Percentiles rank a stretch among this genome's conserved stretches.
These are phyloP conservation scores for Armadillidium nasatum DNA, from an alignment of 1,140 invertebrate genomes.

Conservation along the genomic window DNA sequence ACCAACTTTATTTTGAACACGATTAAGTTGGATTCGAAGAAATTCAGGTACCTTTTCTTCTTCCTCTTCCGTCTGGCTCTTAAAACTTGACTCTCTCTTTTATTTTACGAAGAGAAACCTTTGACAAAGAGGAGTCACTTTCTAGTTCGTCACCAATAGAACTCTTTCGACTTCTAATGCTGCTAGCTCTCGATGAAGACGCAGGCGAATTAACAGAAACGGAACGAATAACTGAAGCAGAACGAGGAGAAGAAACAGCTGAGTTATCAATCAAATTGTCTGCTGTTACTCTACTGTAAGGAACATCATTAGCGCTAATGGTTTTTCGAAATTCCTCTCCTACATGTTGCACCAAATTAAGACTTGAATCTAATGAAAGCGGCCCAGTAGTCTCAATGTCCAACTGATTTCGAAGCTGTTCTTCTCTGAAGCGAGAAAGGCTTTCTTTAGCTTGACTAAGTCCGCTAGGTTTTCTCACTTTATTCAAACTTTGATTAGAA, in stretches of 20 bases:
- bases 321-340: slow-evolving; percentile 36
- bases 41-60: slow-evolving; percentile 59
- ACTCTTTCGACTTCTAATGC: neutral
- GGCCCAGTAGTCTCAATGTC: slow-evolving; percentile 24
- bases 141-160: neutral
- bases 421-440: neutral
- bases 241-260: neutral
- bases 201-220: neutral
- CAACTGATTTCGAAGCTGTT: neutral
- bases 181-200: neutral
- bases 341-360: slow-evolving; percentile 26
- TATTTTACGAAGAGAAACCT: neutral
- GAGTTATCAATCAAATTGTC: neutral
- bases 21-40: slow-evolving; percentile 64
- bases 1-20: slow-evolving; percentile 54
- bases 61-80: slow-evolving; percentile 26
- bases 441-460: slow-evolving; percentile 20
- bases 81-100: slow-evolving; percentile 40
- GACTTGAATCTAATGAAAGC: slow-evolving; percentile 39
- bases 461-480: neutral
- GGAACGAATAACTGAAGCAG: neutral
- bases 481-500: slow-evolving; percentile 23
- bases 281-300: neutral
- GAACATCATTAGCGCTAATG: slow-evolving; percentile 34
- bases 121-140: neutral